Evolutionary conservation across 1,140 invertebrate genomes (phyloP).

Genomic region (Magallana ariakensis): DNA sequence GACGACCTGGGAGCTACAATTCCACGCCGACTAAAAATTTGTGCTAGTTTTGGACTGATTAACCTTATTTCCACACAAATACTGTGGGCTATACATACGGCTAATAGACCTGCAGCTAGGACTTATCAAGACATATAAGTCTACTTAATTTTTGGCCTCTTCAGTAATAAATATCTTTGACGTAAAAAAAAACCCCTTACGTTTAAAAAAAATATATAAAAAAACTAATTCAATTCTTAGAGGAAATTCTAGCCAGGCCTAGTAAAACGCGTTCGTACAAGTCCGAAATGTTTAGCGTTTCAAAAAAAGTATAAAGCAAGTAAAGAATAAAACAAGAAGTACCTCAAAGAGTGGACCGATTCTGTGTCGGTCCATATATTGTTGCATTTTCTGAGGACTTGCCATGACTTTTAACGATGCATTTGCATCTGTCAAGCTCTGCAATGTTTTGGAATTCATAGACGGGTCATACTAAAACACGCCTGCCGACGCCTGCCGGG

Average conservation of each 20-base stretch:
- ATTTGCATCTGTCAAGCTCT: slow-evolving; percentile 2
- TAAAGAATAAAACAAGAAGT: background rate
- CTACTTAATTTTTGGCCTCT: too few relatives aligned
- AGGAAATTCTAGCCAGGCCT: background rate
- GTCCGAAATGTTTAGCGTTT: background rate
- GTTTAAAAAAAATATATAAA: background rate
- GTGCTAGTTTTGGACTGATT: too few relatives aligned
- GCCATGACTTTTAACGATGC: slow-evolving; percentile 52
- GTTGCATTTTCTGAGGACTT: slow-evolving; percentile 67
- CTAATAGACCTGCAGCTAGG: too few relatives aligned
- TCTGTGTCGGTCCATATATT: slow-evolving; percentile 74
- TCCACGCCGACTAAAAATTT: too few relatives aligned
- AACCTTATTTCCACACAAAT: too few relatives aligned
- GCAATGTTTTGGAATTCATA: slow-evolving; percentile 46
- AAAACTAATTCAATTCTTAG: background rate
- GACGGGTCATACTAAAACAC: too few relatives aligned
- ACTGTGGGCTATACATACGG: too few relatives aligned
- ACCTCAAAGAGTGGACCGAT: slow-evolving; percentile 75
- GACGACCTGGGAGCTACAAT: too few relatives aligned
- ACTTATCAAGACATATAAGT: too few relatives aligned
- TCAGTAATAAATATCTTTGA: too few relatives aligned
- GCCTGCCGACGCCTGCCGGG: too few relatives aligned
- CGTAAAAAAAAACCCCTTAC: too few relatives aligned
- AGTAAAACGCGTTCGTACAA: background rate
- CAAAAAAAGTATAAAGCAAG: background rate